phyloP scores from a whole-genome alignment of 92 coral and sea anemone species.

The Siderastrea siderea region DNA sequence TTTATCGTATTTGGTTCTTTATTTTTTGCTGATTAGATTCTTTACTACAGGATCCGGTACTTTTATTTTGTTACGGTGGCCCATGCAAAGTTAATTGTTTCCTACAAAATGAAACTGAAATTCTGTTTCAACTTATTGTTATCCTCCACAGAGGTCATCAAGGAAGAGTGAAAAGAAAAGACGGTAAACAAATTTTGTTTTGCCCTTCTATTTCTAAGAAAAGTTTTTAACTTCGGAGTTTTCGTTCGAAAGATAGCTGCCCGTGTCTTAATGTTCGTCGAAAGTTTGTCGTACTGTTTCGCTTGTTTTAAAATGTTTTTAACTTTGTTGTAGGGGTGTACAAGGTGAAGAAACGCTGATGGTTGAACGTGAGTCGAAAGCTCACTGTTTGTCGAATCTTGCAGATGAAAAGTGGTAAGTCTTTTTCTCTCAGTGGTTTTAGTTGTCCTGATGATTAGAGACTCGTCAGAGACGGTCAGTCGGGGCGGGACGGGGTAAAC shows the following conservation, averaged over 20 bases:
- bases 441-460: no score
- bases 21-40: no score
- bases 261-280: not conserved
- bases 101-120: not conserved
- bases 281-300: not conserved
- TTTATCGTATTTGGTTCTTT: no score
- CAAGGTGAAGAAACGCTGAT: conserved; percentile 68
- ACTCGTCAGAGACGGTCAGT: no score
- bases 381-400: conserved; percentile 63
- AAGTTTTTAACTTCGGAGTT: not conserved
- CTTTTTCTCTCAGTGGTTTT: not conserved
- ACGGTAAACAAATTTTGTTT: conserved; percentile 30
- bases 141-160: conserved; percentile 35
- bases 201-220: not conserved
- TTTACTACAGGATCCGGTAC: no score
- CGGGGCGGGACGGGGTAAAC: no score
- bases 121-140: not conserved
- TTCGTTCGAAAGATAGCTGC: not conserved
- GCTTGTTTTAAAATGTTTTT: not conserved
- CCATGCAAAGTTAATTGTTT: not conserved
- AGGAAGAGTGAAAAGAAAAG: conserved; percentile 48
- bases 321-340: conserved; percentile 23
- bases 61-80: no score
- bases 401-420: conserved; percentile 78
- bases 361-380: conserved; percentile 85